A percentile compares a stretch with the other conserved stretches of the same genome.
Evolutionary conservation across 92 coral and sea anemone genomes (phyloP).

Genomic region (Muricea muricata): DNA sequence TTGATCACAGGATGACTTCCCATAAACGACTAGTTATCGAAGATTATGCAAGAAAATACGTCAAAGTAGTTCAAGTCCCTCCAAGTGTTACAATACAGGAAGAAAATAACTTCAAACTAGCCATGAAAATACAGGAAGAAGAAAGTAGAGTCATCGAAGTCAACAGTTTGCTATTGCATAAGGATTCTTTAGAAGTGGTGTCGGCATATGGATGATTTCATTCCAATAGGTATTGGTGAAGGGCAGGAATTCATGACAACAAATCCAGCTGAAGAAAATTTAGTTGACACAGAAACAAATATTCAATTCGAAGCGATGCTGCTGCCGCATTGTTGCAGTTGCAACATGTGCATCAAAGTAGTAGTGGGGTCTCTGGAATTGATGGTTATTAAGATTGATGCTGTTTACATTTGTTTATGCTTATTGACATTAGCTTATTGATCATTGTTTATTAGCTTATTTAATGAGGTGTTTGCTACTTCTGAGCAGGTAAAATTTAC

Average conservation of each 20-base stretch:
- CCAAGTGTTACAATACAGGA: neutral
- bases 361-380: neutral
- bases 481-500: too few species aligned
- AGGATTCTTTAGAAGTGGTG: neutral
- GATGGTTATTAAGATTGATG: neutral
- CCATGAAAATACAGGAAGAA: neutral
- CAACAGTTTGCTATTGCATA: neutral
- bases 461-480: too few species aligned
- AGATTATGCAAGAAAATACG: neutral
- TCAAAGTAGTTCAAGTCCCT: neutral
- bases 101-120: neutral
- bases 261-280: neutral
- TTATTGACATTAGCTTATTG: too few species aligned
- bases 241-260: neutral
- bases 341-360: neutral
- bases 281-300: too few species aligned
- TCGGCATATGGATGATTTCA: neutral
- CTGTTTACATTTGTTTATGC: neutral
- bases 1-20: neutral
- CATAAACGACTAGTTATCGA: neutral
- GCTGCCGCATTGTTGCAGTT: constrained; percentile 1
- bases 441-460: too few species aligned
- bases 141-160: neutral
- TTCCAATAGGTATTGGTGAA: too few species aligned
- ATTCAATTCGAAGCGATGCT: neutral